Evolutionary conservation across 2,797 vertebrate genomes (phyloP).

Genomic region (Cheirogaleus major): DNA sequence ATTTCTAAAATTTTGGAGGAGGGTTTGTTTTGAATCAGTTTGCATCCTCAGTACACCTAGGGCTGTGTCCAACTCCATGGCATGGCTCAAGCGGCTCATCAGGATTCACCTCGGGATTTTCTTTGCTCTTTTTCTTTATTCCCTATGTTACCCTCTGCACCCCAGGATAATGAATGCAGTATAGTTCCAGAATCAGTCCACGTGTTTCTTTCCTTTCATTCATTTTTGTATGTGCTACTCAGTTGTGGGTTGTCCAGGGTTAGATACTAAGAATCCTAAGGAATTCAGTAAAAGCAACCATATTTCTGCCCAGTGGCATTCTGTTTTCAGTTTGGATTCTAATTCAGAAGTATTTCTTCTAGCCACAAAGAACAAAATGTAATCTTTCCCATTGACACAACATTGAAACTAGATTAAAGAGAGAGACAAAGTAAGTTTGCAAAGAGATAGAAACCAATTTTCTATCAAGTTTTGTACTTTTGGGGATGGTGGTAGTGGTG

Average conservation of each 20-base stretch:
- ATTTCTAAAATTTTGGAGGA: not conserved
- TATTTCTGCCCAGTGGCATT: not conserved
- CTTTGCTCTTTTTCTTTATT: too few species aligned
- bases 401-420: not conserved
- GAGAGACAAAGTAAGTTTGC: not conserved
- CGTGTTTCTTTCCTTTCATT: not conserved
- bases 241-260: not conserved
- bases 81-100: accelerated
- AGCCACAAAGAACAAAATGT: not conserved
- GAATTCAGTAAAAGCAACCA: not conserved
- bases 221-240: not conserved
- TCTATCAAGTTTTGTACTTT: not conserved
- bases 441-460: not conserved
- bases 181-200: not conserved
- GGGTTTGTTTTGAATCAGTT: not conserved
- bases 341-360: not conserved
- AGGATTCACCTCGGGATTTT: not conserved
- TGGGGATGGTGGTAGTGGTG: not conserved
- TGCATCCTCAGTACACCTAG: accelerated
- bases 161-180: accelerated
- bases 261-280: not conserved
- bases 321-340: not conserved
- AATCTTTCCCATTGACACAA: not conserved
- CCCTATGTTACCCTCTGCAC: accelerated
- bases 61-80: too few species aligned